Base-by-base conservation (phyloP, 2,888 invertebrate genomes). In the Xestoiulus laeticollis region DNA sequence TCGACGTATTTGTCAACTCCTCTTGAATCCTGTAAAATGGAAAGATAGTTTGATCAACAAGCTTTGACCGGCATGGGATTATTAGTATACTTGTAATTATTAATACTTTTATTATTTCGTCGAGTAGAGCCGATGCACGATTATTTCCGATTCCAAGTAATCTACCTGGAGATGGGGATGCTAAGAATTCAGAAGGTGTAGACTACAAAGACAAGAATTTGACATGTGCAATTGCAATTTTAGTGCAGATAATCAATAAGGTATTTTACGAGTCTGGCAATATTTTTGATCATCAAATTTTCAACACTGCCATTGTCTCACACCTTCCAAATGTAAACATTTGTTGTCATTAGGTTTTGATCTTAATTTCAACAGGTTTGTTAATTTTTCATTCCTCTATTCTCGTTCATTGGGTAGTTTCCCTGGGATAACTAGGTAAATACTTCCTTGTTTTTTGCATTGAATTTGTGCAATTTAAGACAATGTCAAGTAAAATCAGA, bases 141-240 rank as follows among this genome's bases (percentile, higher is more conserved):
- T 88, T 90, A 91, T 94, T 93, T 85, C 93, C 93, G n/a, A 94
- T 90, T 53, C 91, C 91, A 32, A 93, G 89, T 88, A 94, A 92
- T 90, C 93, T 93, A 86, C 93, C 92, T 14, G 92, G 92, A 82
- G 91, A 92, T 6, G 94, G 93, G 43, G 90, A 90, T 88, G 91
- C 91, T 16, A 94, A 89, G 90, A 94, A 94, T 33, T 94, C 93
- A 59, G 91, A 90, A 19, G 93, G 91, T 26, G 92, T 92, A 8
- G 59, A 88, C 88, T 85, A 44, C 32, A 88, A 86, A 86, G 68
- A 68, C 26, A 68, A 68, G n/a, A 68, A 26, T 85, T 85, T 85
- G n/a, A 84, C 30, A 33, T n/a, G n/a, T 38, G 19, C 43, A 84
- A 22, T n/a, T 33, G 33, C 33, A 85, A 16, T 44, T 85, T 22